Percentiles rank a stretch among this genome's conserved stretches.
phyloP scores from a whole-genome alignment of 2,797 vertebrate genomes.

The Dallia pectoralis region DNA sequence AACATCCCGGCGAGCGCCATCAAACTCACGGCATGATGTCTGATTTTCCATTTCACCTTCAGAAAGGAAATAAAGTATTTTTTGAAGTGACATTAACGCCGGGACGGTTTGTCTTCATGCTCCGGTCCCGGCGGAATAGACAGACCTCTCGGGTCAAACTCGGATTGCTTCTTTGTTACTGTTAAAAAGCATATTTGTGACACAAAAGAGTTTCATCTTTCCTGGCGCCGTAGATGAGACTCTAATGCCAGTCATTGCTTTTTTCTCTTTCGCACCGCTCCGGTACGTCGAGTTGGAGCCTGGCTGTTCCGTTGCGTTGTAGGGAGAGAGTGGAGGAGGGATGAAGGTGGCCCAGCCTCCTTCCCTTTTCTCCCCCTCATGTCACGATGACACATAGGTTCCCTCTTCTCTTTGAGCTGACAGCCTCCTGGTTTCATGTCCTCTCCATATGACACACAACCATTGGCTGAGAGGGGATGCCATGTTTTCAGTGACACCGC shows the following conservation, averaged over 20 bases:
- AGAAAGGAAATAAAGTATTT: neutral
- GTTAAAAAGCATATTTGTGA: slow-evolving; percentile 28
- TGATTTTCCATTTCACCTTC: neutral
- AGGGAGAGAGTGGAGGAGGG: slow-evolving; percentile 17
- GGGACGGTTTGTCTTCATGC: neutral
- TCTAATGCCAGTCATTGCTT: slow-evolving; percentile 39
- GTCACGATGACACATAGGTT: slow-evolving; percentile 20
- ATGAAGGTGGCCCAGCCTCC: slow-evolving; percentile 38
- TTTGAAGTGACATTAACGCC: neutral
- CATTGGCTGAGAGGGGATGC: slow-evolving; percentile 8
- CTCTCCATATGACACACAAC: neutral
- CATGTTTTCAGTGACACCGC: slow-evolving; percentile 27
- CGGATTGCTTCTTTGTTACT: neutral
- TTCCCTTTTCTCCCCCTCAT: slow-evolving; percentile 25
- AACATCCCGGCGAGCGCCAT: neutral
- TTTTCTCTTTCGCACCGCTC: slow-evolving; percentile 34
- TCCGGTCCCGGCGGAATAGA: neutral
- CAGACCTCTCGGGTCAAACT: slow-evolving; percentile 4
- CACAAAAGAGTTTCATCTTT: slow-evolving; percentile 6
- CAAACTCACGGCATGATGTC: neutral
- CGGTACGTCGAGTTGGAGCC: slow-evolving; percentile 44
- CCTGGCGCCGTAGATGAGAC: slow-evolving; percentile 14
- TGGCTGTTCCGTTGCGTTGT: slow-evolving; percentile 27
- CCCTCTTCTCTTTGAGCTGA: slow-evolving; percentile 49
- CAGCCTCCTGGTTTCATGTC: slow-evolving; percentile 50